phyloP scores from a whole-genome alignment of 2,797 vertebrate species.

The Cyclura pinguis region DNA sequence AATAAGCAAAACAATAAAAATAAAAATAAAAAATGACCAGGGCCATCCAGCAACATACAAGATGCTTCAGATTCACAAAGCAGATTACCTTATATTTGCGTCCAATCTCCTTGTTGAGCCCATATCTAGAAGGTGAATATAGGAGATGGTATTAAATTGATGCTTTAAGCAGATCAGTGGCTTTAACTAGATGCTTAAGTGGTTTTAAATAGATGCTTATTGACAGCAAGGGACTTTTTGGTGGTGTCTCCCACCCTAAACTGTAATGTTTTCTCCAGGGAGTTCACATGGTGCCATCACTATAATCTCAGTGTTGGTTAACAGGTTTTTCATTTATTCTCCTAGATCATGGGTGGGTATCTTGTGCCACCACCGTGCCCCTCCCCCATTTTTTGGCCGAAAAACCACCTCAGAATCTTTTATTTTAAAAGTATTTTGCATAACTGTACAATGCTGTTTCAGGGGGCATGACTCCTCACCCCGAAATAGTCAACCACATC shows the following conservation, averaged over 20 bases:
- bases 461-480: no score
- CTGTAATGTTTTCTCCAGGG: background rate
- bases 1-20: background rate
- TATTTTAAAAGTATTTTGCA: no score
- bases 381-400: no score
- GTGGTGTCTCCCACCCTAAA: background rate
- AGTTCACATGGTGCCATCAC: background rate
- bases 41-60: fast-evolving
- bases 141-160: background rate
- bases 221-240: background rate
- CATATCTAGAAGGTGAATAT: slow-evolving; percentile 84
- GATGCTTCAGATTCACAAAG: background rate
- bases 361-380: no score
- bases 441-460: no score
- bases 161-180: no score
- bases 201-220: background rate
- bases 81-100: slow-evolving; percentile 90
- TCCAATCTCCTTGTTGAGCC: slow-evolving; percentile 94
- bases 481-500: no score
- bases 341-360: background rate
- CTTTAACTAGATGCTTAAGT: background rate
- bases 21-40: background rate
- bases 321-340: background rate
- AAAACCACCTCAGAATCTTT: no score
- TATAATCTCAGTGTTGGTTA: background rate